Evolutionary conservation across 2,797 vertebrate species (phyloP).

Genomic region (Acanthurus leucopareius): DNA sequence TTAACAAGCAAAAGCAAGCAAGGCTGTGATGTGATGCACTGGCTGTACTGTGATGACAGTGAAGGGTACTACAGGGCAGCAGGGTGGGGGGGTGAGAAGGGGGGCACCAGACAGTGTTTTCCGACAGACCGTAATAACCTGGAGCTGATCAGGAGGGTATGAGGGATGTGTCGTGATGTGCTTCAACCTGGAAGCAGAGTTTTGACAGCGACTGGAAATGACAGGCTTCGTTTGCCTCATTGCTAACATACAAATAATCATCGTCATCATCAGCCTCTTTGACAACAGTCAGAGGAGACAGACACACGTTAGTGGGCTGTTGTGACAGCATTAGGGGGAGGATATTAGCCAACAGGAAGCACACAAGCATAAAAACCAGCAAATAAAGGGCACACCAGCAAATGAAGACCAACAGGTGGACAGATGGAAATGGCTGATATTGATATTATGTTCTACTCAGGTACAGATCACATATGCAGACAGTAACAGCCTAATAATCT

Average conservation of each 20-base stretch:
- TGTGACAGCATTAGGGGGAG: constrained; percentile 22
- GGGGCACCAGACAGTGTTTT: constrained; percentile 22
- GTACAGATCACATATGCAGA: constrained; percentile 8
- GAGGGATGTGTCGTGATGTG: constrained; percentile 1
- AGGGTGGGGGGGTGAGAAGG: neutral
- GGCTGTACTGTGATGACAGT: constrained; percentile 16
- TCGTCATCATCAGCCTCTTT: constrained; percentile 38
- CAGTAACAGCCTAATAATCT: neutral
- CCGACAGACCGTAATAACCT: constrained; percentile 28
- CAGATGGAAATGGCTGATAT: constrained; percentile 4
- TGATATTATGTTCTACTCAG: constrained; percentile 28
- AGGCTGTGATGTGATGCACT: neutral
- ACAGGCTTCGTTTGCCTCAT: constrained; percentile 11
- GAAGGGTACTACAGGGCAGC: constrained; percentile 12
- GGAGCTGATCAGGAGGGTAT: constrained; percentile 6
- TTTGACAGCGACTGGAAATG: constrained; percentile 40
- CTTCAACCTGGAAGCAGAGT: constrained; percentile 18
- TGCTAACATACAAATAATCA: constrained; percentile 29
- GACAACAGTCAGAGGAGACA: constrained; percentile 40
- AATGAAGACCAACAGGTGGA: constrained; percentile 30
- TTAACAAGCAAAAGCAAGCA: constrained; percentile 14
- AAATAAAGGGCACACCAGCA: constrained; percentile 54
- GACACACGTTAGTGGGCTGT: constrained; percentile 20
- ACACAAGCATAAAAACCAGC: constrained; percentile 39
- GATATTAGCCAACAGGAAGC: constrained; percentile 48